These are phyloP conservation scores for Onychomys leucogaster DNA, from an alignment of 2,797 vertebrate species.

Conservation along the genomic window DNA sequence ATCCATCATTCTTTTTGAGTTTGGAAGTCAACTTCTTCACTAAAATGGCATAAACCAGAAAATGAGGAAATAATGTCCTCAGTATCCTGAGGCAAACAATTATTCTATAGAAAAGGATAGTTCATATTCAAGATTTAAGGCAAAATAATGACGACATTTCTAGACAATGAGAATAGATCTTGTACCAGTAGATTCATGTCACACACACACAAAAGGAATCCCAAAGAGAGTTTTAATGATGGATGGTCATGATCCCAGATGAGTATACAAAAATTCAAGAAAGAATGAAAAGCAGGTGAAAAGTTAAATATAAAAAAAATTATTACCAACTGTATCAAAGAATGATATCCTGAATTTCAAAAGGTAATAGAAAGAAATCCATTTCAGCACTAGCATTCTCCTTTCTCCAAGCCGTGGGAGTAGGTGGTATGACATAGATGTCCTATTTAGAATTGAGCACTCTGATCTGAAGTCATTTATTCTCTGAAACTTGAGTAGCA, in stretches of 20 bases:
- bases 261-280: conserved; percentile 4
- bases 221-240: neutral
- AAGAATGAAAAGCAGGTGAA: conserved; percentile 41
- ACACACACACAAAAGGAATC: neutral
- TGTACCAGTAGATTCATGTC: neutral
- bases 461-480: neutral
- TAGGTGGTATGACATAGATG: neutral
- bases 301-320: conserved; percentile 44
- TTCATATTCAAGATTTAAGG: neutral
- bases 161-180: conserved; percentile 7
- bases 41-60: conserved; percentile 26
- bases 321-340: neutral
- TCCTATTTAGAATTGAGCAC: neutral
- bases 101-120: neutral
- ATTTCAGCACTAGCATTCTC: neutral
- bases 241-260: conserved; percentile 1
- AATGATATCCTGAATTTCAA: neutral
- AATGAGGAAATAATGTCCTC: neutral
- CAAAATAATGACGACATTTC: conserved; percentile 15
- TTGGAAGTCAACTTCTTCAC: neutral
- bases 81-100: neutral
- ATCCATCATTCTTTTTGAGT: neutral
- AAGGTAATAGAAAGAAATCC: neutral
- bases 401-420: neutral
- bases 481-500: neutral